Percentiles rank a stretch among this genome's conserved stretches.
Evolutionary conservation across 2,888 invertebrate species (phyloP).

Genomic region (Amphimallon solstitiale): DNA sequence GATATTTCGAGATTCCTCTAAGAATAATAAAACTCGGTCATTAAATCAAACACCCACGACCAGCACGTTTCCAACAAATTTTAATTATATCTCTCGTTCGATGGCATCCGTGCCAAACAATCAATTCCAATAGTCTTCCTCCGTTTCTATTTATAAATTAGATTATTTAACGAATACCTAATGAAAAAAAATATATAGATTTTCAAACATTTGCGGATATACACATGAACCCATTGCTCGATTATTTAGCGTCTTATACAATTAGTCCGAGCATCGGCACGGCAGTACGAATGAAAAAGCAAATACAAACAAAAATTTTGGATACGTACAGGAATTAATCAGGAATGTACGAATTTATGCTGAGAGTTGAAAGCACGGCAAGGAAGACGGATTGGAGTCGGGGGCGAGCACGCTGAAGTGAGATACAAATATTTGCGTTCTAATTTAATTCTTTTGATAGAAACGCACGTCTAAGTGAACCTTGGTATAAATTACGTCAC

Average conservation of each 20-base stretch:
- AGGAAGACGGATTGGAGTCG: slow-evolving; percentile 15
- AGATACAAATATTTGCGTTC: slow-evolving; percentile 47
- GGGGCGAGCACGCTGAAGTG: slow-evolving; percentile 5
- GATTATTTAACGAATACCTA: slow-evolving; percentile 32
- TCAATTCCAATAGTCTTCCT: slow-evolving; percentile 31
- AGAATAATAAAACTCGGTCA: slow-evolving; percentile 33
- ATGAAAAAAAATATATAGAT: slow-evolving; percentile 26
- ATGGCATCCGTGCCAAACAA: slow-evolving; percentile 33
- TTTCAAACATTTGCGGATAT: slow-evolving; percentile 18
- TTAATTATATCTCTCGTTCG: slow-evolving; percentile 33
- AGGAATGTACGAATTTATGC: too few species aligned
- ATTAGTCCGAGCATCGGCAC: too few species aligned
- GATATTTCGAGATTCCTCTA: slow-evolving; percentile 35
- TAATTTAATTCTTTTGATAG: slow-evolving; percentile 51
- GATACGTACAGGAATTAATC: too few species aligned
- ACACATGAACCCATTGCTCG: neutral
- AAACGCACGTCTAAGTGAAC: slow-evolving; percentile 49
- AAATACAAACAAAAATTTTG: too few species aligned
- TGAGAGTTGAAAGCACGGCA: neutral
- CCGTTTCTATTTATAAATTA: slow-evolving; percentile 29
- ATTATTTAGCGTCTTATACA: too few species aligned
- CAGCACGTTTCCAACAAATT: slow-evolving; percentile 32
- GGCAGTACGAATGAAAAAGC: too few species aligned
- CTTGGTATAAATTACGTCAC: slow-evolving; percentile 54
- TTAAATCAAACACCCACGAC: slow-evolving; percentile 34